Conservation (phyloP, 1,140 invertebrate genomes). For the Drosophila erecta region DNA sequence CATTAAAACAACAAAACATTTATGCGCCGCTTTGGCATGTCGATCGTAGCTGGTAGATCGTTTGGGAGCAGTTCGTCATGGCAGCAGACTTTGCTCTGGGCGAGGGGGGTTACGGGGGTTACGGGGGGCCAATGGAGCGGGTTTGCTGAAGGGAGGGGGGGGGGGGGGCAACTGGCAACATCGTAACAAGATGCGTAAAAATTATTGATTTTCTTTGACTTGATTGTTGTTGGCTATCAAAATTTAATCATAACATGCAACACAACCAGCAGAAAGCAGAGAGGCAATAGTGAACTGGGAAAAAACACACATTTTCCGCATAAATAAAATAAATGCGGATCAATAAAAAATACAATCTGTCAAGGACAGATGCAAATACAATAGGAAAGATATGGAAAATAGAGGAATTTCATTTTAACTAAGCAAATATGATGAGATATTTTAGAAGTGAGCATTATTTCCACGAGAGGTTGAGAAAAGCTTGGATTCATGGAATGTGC, state of each 20-base stretch:
- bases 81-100: slow-evolving; percentile 16
- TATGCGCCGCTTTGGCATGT: slow-evolving; percentile 81
- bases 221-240: slow-evolving; percentile 83
- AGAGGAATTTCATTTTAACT: too few species aligned
- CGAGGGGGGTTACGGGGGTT: not conserved
- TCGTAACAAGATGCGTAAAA: slow-evolving; percentile 84
- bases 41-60: slow-evolving; percentile 53
- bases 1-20: slow-evolving; percentile 84
- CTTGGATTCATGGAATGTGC: too few species aligned
- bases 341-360: too few species aligned
- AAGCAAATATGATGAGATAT: too few species aligned
- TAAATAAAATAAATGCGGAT: too few species aligned
- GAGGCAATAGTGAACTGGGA: slow-evolving; percentile 2
- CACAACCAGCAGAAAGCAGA: slow-evolving; percentile 33
- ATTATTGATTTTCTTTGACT: slow-evolving; percentile 84
- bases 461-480: too few species aligned
- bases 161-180: slow-evolving; percentile 33
- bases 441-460: too few species aligned
- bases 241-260: slow-evolving; percentile 83
- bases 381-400: too few species aligned
- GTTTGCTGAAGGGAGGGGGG: too few species aligned
- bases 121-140: not conserved
- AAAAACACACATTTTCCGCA: too few species aligned
- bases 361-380: too few species aligned
- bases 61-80: slow-evolving; percentile 56